A percentile compares a stretch with the other conserved stretches of the same genome.
Evolutionary conservation across 2,888 invertebrate genomes (phyloP).

Genomic region (Lithophane ornitopus): DNA sequence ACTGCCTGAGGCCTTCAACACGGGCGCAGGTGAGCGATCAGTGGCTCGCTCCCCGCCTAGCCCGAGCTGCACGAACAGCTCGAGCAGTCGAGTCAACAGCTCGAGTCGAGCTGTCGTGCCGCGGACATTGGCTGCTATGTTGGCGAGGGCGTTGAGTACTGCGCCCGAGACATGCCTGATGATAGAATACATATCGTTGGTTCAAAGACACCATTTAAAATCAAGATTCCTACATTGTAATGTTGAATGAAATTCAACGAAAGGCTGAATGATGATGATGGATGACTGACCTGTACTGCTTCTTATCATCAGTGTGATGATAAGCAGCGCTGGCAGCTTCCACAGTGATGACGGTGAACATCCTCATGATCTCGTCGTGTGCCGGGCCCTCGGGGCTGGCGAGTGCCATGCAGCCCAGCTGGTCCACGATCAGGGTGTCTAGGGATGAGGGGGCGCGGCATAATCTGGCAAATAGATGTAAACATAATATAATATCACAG

Average conservation of each 20-base stretch:
- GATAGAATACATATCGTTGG: too few species aligned
- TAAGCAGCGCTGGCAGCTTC: constrained; percentile 95
- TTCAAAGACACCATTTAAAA: too few species aligned
- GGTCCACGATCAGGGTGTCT: constrained; percentile 98
- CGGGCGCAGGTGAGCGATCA: constrained; percentile 95
- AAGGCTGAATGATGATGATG: too few species aligned
- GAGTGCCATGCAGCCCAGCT: constrained; percentile 99
- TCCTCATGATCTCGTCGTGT: constrained; percentile 99
- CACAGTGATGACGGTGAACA: constrained; percentile 98
- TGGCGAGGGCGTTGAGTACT: constrained; percentile 98
- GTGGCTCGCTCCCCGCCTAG: constrained; percentile 98
- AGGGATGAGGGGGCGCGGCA: constrained; percentile 98
- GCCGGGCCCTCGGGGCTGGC: constrained; percentile 96
- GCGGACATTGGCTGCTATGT: constrained; percentile 98
- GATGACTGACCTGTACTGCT: constrained; percentile 78
- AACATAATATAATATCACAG: too few species aligned
- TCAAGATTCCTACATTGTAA: too few species aligned
- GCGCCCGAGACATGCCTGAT: constrained; percentile 96
- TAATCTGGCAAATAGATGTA: constrained; percentile 87
- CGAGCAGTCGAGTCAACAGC: constrained; percentile 96
- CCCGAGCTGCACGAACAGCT: constrained; percentile 99
- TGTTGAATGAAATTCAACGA: too few species aligned
- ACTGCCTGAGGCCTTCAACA: constrained; percentile 97
- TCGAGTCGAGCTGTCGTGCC: constrained; percentile 96
- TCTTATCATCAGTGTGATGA: constrained; percentile 85